These are phyloP conservation scores for Machaerirhynchus nigripectus DNA, from an alignment of 2,113 vertebrate genomes.

Conservation along the genomic window DNA sequence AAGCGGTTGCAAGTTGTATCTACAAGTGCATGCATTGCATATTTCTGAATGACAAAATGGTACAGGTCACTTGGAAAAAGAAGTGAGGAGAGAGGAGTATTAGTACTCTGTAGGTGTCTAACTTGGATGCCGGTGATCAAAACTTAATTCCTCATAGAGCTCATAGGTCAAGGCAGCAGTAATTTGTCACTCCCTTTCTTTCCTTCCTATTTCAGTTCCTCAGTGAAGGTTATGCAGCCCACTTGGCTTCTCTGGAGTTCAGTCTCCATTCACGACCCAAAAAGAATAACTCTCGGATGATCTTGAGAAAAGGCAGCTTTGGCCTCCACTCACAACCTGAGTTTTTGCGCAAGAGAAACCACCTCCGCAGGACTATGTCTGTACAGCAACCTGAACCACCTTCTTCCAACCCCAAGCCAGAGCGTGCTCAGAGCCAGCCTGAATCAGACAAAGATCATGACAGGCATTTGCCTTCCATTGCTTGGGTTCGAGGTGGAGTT, in stretches of 20 bases:
- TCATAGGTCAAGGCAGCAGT: background rate
- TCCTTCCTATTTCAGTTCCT: constrained; percentile 80
- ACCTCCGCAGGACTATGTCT: constrained; percentile 93
- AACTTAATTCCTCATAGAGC: background rate
- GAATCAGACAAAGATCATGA: constrained; percentile 94
- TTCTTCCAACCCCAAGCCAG: constrained; percentile 87
- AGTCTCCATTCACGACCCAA: constrained; percentile 89
- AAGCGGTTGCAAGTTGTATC: background rate
- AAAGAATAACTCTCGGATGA: constrained; percentile 91
- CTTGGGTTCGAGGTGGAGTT: constrained; percentile 85
- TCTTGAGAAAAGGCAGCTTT: constrained; percentile 93
- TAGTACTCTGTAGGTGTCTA: background rate
- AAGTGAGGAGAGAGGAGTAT: background rate
- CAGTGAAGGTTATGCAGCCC: constrained; percentile 93
- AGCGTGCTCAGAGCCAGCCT: constrained; percentile 95
- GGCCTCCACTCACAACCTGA: constrained; percentile 93
- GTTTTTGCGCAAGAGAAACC: constrained; percentile 93
- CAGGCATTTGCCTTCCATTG: constrained; percentile 72
- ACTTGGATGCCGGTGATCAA: background rate
- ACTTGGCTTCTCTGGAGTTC: constrained; percentile 90
- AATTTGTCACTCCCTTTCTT: background rate
- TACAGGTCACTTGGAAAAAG: background rate
- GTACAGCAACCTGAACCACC: constrained; percentile 95
- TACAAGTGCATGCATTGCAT: background rate
- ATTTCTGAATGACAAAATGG: background rate